phyloP scores from a whole-genome alignment of 1,140 invertebrate genomes.

The Bradynema listronoti region DNA sequence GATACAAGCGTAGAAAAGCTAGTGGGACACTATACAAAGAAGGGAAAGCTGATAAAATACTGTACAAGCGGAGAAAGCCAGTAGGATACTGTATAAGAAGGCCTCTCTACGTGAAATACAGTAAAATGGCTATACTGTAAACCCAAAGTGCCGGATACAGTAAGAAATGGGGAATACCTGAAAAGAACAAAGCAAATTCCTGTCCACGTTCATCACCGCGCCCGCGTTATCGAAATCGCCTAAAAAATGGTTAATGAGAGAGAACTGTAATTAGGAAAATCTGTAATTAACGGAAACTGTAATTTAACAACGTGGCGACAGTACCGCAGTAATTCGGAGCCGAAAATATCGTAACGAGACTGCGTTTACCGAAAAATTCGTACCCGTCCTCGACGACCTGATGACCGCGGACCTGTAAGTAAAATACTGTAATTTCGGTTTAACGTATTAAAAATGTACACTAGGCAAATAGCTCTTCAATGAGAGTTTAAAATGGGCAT shows the following conservation, averaged over 20 bases:
- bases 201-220: constrained; percentile 77
- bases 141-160: too few species aligned
- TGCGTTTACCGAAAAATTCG: constrained; percentile 62
- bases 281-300: too few species aligned
- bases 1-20: too few species aligned
- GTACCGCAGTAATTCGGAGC: constrained; percentile 47
- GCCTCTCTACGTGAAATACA: too few species aligned
- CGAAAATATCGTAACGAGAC: constrained; percentile 53
- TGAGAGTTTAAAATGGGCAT: constrained; percentile 12
- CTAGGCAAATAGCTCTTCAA: background rate
- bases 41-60: too few species aligned
- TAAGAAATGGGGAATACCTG: constrained; percentile 33
- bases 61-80: too few species aligned
- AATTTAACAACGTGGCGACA: constrained; percentile 12
- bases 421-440: background rate
- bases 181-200: constrained; percentile 73
- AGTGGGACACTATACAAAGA: too few species aligned
- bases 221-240: constrained; percentile 66
- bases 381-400: constrained; percentile 63
- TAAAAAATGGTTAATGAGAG: too few species aligned
- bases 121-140: too few species aligned
- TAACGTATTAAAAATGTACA: background rate
- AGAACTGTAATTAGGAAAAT: too few species aligned
- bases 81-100: too few species aligned
- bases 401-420: constrained; percentile 33